Evolutionary conservation across 2,797 vertebrate species (phyloP).

Genomic region (Pogonophryne albipinna): DNA sequence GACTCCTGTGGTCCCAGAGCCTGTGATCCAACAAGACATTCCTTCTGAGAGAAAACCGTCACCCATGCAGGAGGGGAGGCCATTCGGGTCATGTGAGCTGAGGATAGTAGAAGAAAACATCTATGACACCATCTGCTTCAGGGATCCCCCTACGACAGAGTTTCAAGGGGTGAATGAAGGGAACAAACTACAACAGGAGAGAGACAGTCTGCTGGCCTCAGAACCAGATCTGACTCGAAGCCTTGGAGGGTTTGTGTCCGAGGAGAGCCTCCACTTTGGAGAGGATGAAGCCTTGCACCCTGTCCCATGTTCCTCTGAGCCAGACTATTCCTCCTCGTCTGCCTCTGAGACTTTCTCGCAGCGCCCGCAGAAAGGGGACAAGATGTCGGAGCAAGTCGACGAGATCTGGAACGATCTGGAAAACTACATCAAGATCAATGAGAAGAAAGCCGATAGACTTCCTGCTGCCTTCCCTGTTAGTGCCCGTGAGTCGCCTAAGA

Average conservation of each 20-base stretch:
- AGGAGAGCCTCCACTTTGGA: slow-evolving; percentile 90
- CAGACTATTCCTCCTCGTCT: slow-evolving; percentile 85
- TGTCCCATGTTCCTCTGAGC: slow-evolving; percentile 76
- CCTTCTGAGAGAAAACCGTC: slow-evolving; percentile 75
- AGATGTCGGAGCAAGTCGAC: slow-evolving; percentile 93
- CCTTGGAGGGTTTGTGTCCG: slow-evolving; percentile 86
- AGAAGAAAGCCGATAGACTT: slow-evolving; percentile 92
- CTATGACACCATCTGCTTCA: slow-evolving; percentile 94
- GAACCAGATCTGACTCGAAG: slow-evolving; percentile 86
- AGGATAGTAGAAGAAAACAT: slow-evolving; percentile 92
- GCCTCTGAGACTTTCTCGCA: slow-evolving; percentile 84
- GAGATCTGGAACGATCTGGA: slow-evolving; percentile 99
- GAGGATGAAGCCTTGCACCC: slow-evolving; percentile 81
- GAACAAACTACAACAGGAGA: slow-evolving; percentile 55
- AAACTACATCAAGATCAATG: slow-evolving; percentile 97
- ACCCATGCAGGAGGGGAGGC: slow-evolving; percentile 73
- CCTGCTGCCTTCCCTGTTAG: slow-evolving; percentile 95
- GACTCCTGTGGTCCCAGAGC: slow-evolving; percentile 62
- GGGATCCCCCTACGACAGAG: slow-evolving; percentile 78
- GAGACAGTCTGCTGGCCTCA: slow-evolving; percentile 79
- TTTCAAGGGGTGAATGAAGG: slow-evolving; percentile 60
- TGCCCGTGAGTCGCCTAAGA: slow-evolving; percentile 84
- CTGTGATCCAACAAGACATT: slow-evolving; percentile 72
- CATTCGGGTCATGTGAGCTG: slow-evolving; percentile 83
- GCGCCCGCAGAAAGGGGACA: slow-evolving; percentile 86